Evolutionary conservation across 2,888 invertebrate genomes (phyloP).

Genomic region (Nycteola revayana): DNA sequence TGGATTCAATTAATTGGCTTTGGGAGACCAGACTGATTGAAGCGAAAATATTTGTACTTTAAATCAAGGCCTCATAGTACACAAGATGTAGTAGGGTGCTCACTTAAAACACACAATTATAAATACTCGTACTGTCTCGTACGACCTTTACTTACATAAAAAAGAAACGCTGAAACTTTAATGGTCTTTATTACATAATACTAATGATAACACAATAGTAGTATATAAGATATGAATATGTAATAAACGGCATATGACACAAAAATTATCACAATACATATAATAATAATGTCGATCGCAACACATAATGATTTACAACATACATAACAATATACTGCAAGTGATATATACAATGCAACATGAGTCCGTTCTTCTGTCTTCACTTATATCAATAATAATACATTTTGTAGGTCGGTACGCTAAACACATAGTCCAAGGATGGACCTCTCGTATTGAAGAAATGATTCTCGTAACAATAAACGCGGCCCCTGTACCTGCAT

Average conservation of each 20-base stretch:
- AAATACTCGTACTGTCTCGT: background rate
- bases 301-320: slow-evolving; percentile 66
- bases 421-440: slow-evolving; percentile 76
- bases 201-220: slow-evolving; percentile 42
- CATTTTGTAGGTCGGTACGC: slow-evolving; percentile 78
- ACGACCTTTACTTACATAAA: slow-evolving; percentile 16
- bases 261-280: slow-evolving; percentile 72
- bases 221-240: slow-evolving; percentile 40
- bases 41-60: too few relatives aligned
- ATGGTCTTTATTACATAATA: slow-evolving; percentile 64
- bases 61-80: too few relatives aligned
- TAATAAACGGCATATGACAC: slow-evolving; percentile 37
- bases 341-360: slow-evolving; percentile 56
- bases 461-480: slow-evolving; percentile 80
- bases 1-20: too few relatives aligned
- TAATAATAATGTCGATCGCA: slow-evolving; percentile 58
- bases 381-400: slow-evolving; percentile 66
- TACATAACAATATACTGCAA: slow-evolving; percentile 44
- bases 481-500: slow-evolving; percentile 80
- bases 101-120: background rate
- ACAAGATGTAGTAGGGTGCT: too few relatives aligned
- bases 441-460: slow-evolving; percentile 78
- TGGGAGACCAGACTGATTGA: too few relatives aligned
- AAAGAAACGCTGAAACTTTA: slow-evolving; percentile 62
- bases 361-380: slow-evolving; percentile 43